These are phyloP conservation scores for Aldabrachelys gigantea DNA, from an alignment of 2,113 vertebrate species.

Conservation along the genomic window DNA sequence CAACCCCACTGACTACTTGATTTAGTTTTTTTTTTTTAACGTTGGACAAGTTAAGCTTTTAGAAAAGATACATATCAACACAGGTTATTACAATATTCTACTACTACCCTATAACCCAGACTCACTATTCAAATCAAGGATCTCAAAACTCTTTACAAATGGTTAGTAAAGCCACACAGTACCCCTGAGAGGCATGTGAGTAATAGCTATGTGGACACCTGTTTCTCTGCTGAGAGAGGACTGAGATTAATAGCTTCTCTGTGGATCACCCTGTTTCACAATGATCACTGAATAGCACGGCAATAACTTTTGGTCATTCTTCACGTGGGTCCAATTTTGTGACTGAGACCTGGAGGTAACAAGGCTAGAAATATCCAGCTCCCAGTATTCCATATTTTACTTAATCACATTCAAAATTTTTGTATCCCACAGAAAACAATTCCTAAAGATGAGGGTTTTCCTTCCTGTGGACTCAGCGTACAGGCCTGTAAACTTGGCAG, in stretches of 20 bases:
- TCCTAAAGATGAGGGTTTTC: background rate
- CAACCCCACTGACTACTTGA: background rate
- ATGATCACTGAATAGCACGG: background rate
- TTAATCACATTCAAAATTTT: background rate
- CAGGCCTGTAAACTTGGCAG: background rate
- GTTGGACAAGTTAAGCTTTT: background rate
- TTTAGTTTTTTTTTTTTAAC: background rate
- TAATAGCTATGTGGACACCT: background rate
- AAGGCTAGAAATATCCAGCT: background rate
- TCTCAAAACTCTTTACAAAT: background rate
- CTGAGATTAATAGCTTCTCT: background rate
- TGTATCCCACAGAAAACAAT: background rate
- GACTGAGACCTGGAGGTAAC: background rate
- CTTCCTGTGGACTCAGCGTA: background rate
- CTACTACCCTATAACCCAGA: background rate
- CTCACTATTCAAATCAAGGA: background rate
- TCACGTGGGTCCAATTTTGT: background rate
- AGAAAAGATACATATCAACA: background rate
- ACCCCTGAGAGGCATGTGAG: background rate
- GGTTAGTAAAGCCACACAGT: background rate
- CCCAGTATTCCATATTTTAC: background rate
- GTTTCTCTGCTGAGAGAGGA: too few species aligned
- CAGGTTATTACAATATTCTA: background rate
- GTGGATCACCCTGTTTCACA: background rate
- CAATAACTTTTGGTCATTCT: background rate